Percentiles rank a stretch among this genome's conserved stretches.
Evolutionary conservation across 2,797 vertebrate genomes (phyloP).

Genomic region (Bucorvus abyssinicus): DNA sequence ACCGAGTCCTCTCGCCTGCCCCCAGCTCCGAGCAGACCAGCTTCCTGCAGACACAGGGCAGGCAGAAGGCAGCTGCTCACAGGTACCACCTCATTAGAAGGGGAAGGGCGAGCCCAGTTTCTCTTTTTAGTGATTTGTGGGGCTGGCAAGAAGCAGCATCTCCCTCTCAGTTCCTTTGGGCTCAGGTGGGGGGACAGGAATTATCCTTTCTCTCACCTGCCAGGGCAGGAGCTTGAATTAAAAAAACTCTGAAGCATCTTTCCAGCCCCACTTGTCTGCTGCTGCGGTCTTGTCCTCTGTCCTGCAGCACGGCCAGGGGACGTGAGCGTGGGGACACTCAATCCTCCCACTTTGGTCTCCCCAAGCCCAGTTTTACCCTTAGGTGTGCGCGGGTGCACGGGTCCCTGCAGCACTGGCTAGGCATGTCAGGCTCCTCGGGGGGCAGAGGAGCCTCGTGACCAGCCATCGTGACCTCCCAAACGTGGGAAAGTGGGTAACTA

Average conservation of each 20-base stretch:
- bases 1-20: too few relatives aligned
- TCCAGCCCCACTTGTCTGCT: neutral
- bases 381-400: too few relatives aligned
- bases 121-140: neutral
- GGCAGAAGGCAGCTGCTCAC: neutral
- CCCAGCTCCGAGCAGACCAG: too few relatives aligned
- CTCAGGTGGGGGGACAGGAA: neutral
- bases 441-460: neutral
- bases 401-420: neutral
- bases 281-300: fast-evolving
- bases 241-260: neutral
- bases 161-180: neutral
- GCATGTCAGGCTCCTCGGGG: neutral
- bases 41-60: too few relatives aligned
- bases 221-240: neutral
- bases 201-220: neutral
- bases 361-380: neutral
- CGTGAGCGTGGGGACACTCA: neutral
- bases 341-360: neutral
- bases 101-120: neutral
- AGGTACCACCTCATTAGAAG: neutral
- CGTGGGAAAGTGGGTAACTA: too few relatives aligned
- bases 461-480: neutral
- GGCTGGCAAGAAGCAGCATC: neutral
- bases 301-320: neutral